Conservation (phyloP, 2,888 invertebrate species). For the Spilarctia lutea region DNA sequence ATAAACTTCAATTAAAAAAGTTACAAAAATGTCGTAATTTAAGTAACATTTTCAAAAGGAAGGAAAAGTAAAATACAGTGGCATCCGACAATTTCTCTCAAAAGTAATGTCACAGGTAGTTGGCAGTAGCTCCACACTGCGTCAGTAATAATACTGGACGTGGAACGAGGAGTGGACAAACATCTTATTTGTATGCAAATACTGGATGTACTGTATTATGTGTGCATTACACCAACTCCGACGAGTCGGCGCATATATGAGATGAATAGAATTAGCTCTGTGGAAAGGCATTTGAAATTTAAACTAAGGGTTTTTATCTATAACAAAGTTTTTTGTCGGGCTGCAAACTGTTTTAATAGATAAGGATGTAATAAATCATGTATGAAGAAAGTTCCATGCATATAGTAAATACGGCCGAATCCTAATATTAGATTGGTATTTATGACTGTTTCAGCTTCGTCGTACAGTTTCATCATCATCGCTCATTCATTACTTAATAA, state of each 20-base stretch:
- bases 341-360: no score
- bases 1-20: not conserved
- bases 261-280: not conserved
- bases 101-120: constrained; percentile 9
- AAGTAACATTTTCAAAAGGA: not conserved
- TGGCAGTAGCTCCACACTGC: constrained; percentile 14
- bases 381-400: not conserved
- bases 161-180: constrained; percentile 53
- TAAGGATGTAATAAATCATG: not conserved
- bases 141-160: constrained; percentile 44
- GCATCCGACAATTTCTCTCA: constrained; percentile 1
- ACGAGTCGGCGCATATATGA: constrained; percentile 7
- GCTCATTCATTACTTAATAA: no score
- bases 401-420: no score
- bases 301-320: not conserved
- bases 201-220: constrained; percentile 44
- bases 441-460: no score
- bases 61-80: not conserved
- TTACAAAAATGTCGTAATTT: not conserved
- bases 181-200: constrained; percentile 67
- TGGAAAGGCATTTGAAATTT: constrained; percentile 1
- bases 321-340: not conserved
- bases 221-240: constrained; percentile 40
- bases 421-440: no score
- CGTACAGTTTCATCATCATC: no score